Percentiles rank a stretch among this genome's conserved stretches.
phyloP scores from a whole-genome alignment of 2,888 invertebrate genomes.

The Sisyra nigra region DNA sequence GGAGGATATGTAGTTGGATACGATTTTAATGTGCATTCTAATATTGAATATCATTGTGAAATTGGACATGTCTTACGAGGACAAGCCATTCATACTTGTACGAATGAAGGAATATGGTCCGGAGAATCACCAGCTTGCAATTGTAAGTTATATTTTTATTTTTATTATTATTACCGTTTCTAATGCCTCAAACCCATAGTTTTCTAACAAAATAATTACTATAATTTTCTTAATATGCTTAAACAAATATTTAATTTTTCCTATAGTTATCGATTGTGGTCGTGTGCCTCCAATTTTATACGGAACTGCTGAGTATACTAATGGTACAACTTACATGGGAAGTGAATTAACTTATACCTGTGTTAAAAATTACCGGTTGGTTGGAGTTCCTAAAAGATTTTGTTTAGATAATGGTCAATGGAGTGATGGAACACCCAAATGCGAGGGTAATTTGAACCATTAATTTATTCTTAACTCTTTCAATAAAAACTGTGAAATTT shows the following conservation, averaged over 20 bases:
- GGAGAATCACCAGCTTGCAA: slow-evolving; percentile 67
- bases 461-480: slow-evolving; percentile 4
- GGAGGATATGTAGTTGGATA: slow-evolving; percentile 81
- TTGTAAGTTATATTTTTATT: slow-evolving; percentile 37
- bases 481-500: slow-evolving; percentile 6
- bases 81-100: slow-evolving; percentile 50
- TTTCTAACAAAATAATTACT: slow-evolving; percentile 1
- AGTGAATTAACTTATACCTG: slow-evolving; percentile 71
- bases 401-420: slow-evolving; percentile 65
- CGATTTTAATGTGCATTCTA: slow-evolving; percentile 76
- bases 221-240: slow-evolving; percentile 7
- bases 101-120: slow-evolving; percentile 69
- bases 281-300: slow-evolving; percentile 63
- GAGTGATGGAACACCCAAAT: slow-evolving; percentile 72
- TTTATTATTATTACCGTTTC: neutral
- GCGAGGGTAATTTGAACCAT: slow-evolving; percentile 48
- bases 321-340: slow-evolving; percentile 64
- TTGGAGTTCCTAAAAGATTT: slow-evolving; percentile 51
- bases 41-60: slow-evolving; percentile 78
- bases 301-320: slow-evolving; percentile 58
- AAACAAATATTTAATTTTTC: slow-evolving; percentile 15
- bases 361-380: slow-evolving; percentile 60
- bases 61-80: slow-evolving; percentile 67
- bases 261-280: slow-evolving; percentile 73
- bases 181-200: neutral